These are phyloP conservation scores for Noctua janthina DNA, from an alignment of 2,888 invertebrate genomes.

Conservation along the genomic window DNA sequence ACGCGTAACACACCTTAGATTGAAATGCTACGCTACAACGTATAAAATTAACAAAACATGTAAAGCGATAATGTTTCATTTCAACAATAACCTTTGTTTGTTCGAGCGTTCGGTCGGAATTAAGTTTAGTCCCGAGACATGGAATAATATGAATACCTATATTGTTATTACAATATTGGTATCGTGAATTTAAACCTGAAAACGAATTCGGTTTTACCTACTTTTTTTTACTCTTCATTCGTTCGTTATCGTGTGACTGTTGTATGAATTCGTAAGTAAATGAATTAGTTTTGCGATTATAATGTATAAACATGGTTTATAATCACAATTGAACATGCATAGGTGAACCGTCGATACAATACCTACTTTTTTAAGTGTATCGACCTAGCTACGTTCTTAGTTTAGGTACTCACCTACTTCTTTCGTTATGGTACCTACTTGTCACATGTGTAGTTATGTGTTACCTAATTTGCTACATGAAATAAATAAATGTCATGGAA, in stretches of 20 bases:
- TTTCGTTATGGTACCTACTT: conserved; percentile 21
- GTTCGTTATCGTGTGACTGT: conserved; percentile 40
- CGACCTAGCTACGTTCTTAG: conserved; percentile 28
- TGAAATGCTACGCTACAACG: conserved; percentile 21
- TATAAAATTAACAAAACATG: conserved; percentile 59
- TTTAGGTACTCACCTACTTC: conserved; percentile 10
- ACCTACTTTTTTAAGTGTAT: conserved; percentile 30
- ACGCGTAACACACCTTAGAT: conserved; percentile 27
- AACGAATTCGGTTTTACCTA: conserved; percentile 12
- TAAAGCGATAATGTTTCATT: conserved; percentile 56
- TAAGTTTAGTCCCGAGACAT: conserved; percentile 30
- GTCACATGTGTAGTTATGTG: conserved; percentile 7
- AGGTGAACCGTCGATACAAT: conserved; percentile 20
- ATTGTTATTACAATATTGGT: conserved; percentile 35
- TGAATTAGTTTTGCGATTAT: conserved; percentile 51
- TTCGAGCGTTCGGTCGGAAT: conserved; percentile 35
- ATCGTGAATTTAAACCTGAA: conserved; percentile 20
- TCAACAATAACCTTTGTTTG: conserved; percentile 56
- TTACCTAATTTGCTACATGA: conserved; percentile 37
- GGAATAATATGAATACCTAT: conserved; percentile 26
- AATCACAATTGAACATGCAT: conserved; percentile 31
- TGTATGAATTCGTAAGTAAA: conserved; percentile 51
- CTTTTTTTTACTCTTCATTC: conserved; percentile 3
- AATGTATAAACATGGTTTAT: conserved; percentile 43
- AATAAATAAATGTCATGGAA: conserved; percentile 48